These are phyloP conservation scores for Cerceris ruficornis DNA, from an alignment of 2,888 invertebrate species.

Conservation along the genomic window DNA sequence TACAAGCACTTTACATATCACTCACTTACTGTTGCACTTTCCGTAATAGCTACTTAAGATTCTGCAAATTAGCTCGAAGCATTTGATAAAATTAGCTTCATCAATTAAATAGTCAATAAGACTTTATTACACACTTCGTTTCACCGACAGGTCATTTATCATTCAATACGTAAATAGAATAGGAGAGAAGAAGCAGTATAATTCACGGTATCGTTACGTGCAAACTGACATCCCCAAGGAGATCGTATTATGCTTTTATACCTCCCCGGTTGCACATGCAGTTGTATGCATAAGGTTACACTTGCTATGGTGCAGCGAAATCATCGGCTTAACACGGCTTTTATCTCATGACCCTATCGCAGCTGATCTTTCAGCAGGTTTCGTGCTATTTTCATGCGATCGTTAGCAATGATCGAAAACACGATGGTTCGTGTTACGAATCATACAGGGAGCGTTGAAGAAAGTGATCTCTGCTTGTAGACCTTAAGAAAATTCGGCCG, in stretches of 20 bases:
- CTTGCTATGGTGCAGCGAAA: conserved; percentile 1
- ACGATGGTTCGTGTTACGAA: neutral
- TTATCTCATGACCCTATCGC: conserved; percentile 50
- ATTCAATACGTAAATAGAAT: neutral
- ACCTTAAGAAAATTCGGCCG: neutral
- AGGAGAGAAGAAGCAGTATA: conserved; percentile 1
- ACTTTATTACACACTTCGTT: too few relatives aligned
- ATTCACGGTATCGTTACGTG: conserved; percentile 30
- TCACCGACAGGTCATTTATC: too few relatives aligned
- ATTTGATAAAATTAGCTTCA: too few relatives aligned
- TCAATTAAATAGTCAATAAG: too few relatives aligned
- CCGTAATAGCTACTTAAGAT: too few relatives aligned
- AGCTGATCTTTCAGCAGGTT: conserved; percentile 52
- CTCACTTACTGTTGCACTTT: too few relatives aligned
- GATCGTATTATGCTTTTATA: conserved; percentile 41
- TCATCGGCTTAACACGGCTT: conserved; percentile 9
- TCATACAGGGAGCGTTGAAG: neutral
- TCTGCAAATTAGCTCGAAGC: too few relatives aligned
- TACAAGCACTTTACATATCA: too few relatives aligned
- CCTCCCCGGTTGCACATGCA: conserved; percentile 2
- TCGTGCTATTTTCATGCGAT: conserved; percentile 44
- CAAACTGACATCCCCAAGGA: conserved; percentile 32
- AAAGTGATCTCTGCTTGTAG: neutral
- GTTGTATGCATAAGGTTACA: conserved; percentile 14
- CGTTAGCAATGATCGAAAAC: conserved; percentile 43